Conservation (phyloP, 2,797 vertebrate genomes). For the Gambusia yucatana region DNA sequence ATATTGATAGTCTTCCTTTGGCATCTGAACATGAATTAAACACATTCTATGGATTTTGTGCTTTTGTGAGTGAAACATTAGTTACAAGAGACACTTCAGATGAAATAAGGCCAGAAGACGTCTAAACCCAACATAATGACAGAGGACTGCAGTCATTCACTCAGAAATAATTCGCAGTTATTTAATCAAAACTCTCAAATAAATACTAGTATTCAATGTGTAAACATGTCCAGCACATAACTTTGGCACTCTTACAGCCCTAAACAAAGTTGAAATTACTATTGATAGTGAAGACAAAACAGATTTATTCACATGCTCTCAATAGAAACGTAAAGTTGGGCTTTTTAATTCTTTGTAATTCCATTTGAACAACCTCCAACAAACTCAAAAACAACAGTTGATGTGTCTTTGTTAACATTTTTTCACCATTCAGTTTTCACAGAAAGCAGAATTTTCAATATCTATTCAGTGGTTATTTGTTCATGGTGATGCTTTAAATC, state of each 20-base stretch:
- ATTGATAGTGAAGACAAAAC: slow-evolving; percentile 21
- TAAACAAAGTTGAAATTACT: not conserved
- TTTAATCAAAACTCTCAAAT: not conserved
- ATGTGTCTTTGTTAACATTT: not conserved
- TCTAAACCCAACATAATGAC: not conserved
- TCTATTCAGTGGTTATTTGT: not conserved
- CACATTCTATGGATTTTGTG: not conserved
- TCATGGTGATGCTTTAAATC: not conserved
- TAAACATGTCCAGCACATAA: slow-evolving; percentile 41
- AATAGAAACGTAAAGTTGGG: not conserved
- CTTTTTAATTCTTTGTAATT: not conserved
- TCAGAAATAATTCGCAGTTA: not conserved
- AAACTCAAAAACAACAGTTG: not conserved
- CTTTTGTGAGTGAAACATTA: slow-evolving; percentile 38
- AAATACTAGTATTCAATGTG: not conserved
- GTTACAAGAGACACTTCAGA: slow-evolving; percentile 30
- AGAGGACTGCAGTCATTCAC: not conserved
- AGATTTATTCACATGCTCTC: slow-evolving; percentile 7
- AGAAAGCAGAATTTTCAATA: not conserved
- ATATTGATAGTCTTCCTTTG: slow-evolving; percentile 26
- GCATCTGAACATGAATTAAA: slow-evolving; percentile 38
- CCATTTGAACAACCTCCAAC: not conserved
- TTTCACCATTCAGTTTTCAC: not conserved
- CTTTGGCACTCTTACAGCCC: slow-evolving; percentile 5
- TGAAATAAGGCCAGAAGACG: slow-evolving; percentile 23